Evolutionary conservation across 2,113 vertebrate species (phyloP), one percentile per base, ranked within the genome.

Genomic region (Cyanocitta stelleri): DNA sequence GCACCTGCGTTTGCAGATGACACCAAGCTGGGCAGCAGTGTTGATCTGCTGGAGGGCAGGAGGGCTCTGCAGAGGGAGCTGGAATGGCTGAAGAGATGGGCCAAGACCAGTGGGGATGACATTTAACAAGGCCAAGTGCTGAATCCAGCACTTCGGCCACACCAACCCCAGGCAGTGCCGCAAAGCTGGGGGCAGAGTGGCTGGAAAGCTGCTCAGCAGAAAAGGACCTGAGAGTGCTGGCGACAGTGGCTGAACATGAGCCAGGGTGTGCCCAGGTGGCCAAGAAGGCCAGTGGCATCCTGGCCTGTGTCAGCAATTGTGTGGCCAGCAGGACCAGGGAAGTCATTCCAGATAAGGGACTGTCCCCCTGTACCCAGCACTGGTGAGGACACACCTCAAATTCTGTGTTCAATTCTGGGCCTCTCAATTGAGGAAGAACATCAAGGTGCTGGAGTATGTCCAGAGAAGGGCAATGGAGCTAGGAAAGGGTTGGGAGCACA

Each of bases 321-420:
- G 18, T 33, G 37, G 32, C 8, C 61, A 52, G 33, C 37, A 74
- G 44, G 37, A 3, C 0, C 44, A 58, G 29, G 6, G 16, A 13
- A 49, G 23, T 49, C 13, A 49, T 49, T 49, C 48, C 48, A 49
- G 23, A 49, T 14, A 49, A 59, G 23, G 0, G 29, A 52, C 44
- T 33, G 14, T 9, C 4, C 27, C 27, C 4, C 23, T 23, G 16
- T 8, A 16, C 13, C 1, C 0, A 0, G 27, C 7, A 24, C 29
- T 30, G 20, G 23, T n/a, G 46, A 61, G n/a, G 29, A 11, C 4
- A 29, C 1, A 46, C 2, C 46, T 82, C 2, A 0, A 75, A 30
- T 54, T 5, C 30, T 54, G 5, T 18, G 9, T 4, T 9, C 39
- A 30, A 0, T 30, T 26, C n/a, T 61, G n/a, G 6, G 10, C 3